Percentiles rank a stretch among this genome's conserved stretches.
Evolutionary conservation across 2,113 vertebrate genomes (phyloP).

Genomic region (Glaucomys volans): DNA sequence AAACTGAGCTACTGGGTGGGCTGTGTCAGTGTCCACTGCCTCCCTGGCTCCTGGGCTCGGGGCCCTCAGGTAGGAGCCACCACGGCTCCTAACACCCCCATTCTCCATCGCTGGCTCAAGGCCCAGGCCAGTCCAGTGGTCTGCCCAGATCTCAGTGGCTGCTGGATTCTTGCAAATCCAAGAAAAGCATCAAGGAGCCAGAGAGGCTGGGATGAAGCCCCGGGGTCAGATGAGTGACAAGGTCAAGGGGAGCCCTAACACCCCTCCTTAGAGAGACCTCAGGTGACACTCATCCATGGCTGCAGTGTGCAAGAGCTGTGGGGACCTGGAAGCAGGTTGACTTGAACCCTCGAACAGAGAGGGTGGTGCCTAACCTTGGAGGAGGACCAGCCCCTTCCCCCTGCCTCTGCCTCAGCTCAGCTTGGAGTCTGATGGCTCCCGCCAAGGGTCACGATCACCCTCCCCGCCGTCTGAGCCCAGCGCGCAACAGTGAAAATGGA

Average conservation of each 20-base stretch:
- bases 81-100: too few relatives aligned
- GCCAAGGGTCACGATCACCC: conserved; percentile 37
- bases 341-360: neutral
- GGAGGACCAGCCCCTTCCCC: too few relatives aligned
- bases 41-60: too few relatives aligned
- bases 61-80: neutral
- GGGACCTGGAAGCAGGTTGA: neutral
- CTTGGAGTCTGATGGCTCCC: too few relatives aligned
- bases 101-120: too few relatives aligned
- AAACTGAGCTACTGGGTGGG: fast-evolving
- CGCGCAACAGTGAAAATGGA: conserved; percentile 61
- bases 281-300: neutral
- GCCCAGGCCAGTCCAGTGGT: neutral
- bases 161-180: neutral
- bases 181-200: neutral
- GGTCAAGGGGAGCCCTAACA: neutral
- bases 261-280: neutral
- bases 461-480: conserved; percentile 39
- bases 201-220: fast-evolving
- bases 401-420: too few relatives aligned
- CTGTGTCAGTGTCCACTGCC: too few relatives aligned
- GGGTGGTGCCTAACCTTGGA: neutral
- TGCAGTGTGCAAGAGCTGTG: neutral
- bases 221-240: neutral
- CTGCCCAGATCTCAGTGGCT: neutral